Conservation (phyloP, 2,113 vertebrate species). For the Calidris pygmaea region DNA sequence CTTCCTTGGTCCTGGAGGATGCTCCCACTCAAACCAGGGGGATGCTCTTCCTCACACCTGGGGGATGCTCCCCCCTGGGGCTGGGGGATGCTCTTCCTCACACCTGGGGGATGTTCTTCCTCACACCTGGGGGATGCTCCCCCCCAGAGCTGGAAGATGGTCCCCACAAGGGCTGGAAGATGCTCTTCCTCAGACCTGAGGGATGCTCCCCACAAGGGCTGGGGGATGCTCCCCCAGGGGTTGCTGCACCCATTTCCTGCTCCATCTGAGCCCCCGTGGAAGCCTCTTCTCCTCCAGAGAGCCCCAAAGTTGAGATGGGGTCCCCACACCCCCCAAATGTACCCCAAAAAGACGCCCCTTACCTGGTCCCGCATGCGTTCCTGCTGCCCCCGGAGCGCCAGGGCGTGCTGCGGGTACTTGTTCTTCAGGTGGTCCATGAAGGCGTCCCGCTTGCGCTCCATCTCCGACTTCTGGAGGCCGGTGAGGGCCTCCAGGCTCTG, state of each 20-base stretch:
- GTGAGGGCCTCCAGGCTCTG: constrained; percentile 97
- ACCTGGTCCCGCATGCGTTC: constrained; percentile 92
- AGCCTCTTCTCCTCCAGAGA: neutral
- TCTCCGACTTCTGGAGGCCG: constrained; percentile 93
- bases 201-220: neutral
- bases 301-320: fast-evolving
- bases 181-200: neutral
- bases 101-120: neutral
- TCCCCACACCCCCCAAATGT: fast-evolving
- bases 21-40: neutral
- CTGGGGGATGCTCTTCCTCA: fast-evolving
- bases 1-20: neutral
- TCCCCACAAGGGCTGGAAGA: neutral
- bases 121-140: too few species aligned
- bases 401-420: constrained; percentile 93
- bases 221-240: neutral
- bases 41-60: neutral
- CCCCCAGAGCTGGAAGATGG: neutral
- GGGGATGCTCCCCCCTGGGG: too few species aligned
- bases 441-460: constrained; percentile 93
- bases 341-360: neutral
- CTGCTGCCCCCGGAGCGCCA: constrained; percentile 85
- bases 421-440: constrained; percentile 99
- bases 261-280: fast-evolving
- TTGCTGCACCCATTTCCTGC: neutral